phyloP scores from a whole-genome alignment of 2,113 vertebrate species.

The Callocephalon fimbriatum region DNA sequence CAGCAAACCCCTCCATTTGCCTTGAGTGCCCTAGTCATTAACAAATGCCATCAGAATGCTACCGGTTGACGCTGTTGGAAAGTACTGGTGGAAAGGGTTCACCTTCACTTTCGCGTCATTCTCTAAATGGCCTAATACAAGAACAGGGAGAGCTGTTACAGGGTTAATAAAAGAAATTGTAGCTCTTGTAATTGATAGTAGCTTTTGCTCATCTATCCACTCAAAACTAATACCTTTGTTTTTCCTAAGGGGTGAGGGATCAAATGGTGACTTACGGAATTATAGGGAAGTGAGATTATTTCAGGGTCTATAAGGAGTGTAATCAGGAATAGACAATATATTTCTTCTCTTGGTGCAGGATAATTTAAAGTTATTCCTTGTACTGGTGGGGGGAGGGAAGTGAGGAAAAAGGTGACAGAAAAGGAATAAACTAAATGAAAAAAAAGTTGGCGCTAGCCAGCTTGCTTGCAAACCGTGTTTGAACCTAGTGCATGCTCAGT shows the following conservation, averaged over 20 bases:
- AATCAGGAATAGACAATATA: not conserved
- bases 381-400: not conserved
- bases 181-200: not conserved
- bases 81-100: not conserved
- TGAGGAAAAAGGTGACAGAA: not conserved
- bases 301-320: not conserved
- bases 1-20: not conserved
- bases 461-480: not conserved
- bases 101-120: not conserved
- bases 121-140: not conserved
- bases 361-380: not conserved
- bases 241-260: not conserved
- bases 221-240: not conserved
- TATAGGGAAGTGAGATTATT: not conserved
- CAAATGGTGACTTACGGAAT: not conserved
- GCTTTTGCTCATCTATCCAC: not conserved
- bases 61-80: not conserved
- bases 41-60: not conserved
- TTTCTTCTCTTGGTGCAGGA: not conserved
- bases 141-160: not conserved
- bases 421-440: not conserved
- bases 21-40: not conserved
- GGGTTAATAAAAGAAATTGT: not conserved
- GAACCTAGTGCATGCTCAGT: not conserved
- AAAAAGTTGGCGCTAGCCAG: not conserved